A percentile compares a stretch with the other conserved stretches of the same genome.
phyloP scores from a whole-genome alignment of 2,113 vertebrate species.

The Boleophthalmus pectinirostris region DNA sequence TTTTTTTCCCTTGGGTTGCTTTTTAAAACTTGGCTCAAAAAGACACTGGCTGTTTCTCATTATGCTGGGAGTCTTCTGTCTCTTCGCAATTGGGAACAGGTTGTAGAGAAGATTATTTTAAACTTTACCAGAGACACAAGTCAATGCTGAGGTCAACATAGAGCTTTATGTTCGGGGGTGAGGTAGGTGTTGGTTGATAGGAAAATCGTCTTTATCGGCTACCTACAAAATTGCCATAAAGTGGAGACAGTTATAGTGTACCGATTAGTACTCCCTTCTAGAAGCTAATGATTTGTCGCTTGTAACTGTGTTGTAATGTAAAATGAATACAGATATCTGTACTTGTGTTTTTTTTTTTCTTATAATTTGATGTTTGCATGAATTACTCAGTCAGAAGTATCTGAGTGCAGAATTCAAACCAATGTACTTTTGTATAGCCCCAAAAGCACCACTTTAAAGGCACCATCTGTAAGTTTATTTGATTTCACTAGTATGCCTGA shows the following conservation, averaged over 20 bases:
- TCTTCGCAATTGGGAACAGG: constrained; percentile 70
- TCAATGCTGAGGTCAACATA: constrained; percentile 31
- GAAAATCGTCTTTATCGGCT: background rate
- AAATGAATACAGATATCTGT: too few relatives aligned
- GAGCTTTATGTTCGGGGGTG: constrained; percentile 18
- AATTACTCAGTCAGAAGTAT: too few relatives aligned
- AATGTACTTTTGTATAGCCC: too few relatives aligned
- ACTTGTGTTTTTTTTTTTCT: too few relatives aligned
- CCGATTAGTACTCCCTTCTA: background rate
- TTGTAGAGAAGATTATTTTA: constrained; percentile 46
- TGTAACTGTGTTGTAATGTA: background rate
- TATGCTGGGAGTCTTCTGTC: constrained; percentile 58
- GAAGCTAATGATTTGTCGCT: background rate
- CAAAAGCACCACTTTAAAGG: too few relatives aligned
- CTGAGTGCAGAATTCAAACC: too few relatives aligned
- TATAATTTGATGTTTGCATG: too few relatives aligned
- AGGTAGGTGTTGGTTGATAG: background rate
- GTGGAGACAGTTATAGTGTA: constrained; percentile 13
- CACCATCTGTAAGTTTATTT: too few relatives aligned
- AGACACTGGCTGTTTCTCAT: constrained; percentile 66
- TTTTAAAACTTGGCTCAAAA: constrained; percentile 49
- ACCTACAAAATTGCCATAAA: constrained; percentile 12
- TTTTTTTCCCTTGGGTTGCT: constrained; percentile 15
- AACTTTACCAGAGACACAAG: constrained; percentile 26
- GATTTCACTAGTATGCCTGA: too few relatives aligned